Evolutionary conservation across 2,113 vertebrate species (phyloP).

Genomic region (Fregetta grallaria): DNA sequence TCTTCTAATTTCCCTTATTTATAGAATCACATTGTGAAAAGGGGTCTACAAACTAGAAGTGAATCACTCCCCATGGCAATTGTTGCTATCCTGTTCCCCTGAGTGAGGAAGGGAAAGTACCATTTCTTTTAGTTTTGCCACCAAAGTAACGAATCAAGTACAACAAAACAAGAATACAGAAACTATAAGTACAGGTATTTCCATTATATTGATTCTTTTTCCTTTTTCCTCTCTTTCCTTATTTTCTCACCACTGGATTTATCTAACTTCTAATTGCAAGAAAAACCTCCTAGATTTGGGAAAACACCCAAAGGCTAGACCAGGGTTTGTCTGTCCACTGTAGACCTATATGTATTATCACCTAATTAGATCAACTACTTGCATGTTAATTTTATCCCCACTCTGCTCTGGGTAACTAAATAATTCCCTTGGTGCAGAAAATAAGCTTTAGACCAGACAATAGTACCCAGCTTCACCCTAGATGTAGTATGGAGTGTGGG

Average conservation of each 20-base stretch:
- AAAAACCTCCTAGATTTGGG: neutral
- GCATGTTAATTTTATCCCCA: neutral
- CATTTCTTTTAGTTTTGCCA: neutral
- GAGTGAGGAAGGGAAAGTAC: neutral
- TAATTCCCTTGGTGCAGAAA: neutral
- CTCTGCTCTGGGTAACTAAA: neutral
- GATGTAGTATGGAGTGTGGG: accelerated
- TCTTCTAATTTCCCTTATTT: neutral
- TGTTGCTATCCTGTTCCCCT: neutral
- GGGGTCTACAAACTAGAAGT: neutral
- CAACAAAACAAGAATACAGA: neutral
- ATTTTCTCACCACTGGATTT: neutral
- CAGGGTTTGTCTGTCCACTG: neutral
- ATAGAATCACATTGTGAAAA: neutral
- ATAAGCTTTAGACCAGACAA: neutral
- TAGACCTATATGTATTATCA: neutral
- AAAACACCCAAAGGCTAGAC: neutral
- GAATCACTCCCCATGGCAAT: neutral
- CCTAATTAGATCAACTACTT: neutral
- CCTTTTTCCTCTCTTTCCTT: neutral
- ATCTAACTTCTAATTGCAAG: neutral
- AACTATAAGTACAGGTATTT: neutral
- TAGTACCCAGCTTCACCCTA: neutral
- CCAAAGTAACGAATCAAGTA: neutral
- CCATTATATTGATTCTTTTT: neutral